Evolutionary conservation across 2,888 invertebrate species (phyloP).

Genomic region (Drosophila cognata): DNA sequence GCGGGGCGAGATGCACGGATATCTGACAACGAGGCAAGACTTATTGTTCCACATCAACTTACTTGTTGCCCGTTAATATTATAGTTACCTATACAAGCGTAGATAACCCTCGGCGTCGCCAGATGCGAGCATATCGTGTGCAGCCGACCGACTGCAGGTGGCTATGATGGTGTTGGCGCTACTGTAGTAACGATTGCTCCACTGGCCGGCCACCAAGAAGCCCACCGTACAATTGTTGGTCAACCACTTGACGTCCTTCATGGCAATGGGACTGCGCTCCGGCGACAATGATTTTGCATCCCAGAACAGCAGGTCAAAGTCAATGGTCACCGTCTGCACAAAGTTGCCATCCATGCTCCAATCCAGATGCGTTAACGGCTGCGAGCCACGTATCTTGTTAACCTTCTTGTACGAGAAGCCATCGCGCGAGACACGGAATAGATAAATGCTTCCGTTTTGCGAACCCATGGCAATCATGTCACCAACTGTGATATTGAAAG

Average conservation of each 20-base stretch:
- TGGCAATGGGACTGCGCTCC: constrained; percentile 94
- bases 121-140: constrained; percentile 92
- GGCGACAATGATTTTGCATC: constrained; percentile 94
- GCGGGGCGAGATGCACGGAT: constrained; percentile 93
- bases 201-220: constrained; percentile 94
- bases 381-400: constrained; percentile 94
- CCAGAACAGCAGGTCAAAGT: constrained; percentile 96
- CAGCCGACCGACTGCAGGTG: constrained; percentile 92
- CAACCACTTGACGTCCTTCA: constrained; percentile 96
- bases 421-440: constrained; percentile 94
- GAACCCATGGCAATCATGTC: constrained; percentile 95
- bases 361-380: constrained; percentile 93
- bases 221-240: constrained; percentile 95
- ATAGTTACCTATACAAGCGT: constrained; percentile 90
- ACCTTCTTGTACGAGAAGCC: constrained; percentile 96
- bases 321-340: constrained; percentile 95
- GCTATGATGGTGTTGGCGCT: constrained; percentile 93
- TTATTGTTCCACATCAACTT: not conserved
- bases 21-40: constrained; percentile 85
- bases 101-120: constrained; percentile 96
- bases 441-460: constrained; percentile 92
- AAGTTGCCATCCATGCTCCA: constrained; percentile 96
- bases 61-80: not conserved
- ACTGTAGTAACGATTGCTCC: constrained; percentile 95
- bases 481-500: constrained; percentile 87